A percentile compares a stretch with the other conserved stretches of the same genome.
Conservation (phyloP, 1,140 invertebrate genomes). For the Penaeus japonicus region DNA sequence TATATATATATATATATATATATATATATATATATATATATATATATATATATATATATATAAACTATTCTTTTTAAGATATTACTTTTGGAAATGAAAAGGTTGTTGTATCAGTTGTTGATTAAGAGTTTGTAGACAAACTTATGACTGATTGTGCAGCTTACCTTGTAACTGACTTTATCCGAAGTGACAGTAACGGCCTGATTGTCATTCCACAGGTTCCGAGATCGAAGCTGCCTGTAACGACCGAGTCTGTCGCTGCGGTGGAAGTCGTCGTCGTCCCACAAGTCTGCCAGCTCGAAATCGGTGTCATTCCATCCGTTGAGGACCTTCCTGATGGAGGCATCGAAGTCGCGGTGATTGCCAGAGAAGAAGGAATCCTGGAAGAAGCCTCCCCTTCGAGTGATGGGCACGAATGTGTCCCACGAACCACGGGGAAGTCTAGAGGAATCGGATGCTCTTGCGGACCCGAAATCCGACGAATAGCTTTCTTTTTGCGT, state of each 20-base stretch:
- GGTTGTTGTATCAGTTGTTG: too few relatives aligned
- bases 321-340: slow-evolving; percentile 6
- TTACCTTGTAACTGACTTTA: slow-evolving; percentile 30
- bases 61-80: too few relatives aligned
- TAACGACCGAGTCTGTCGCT: slow-evolving; percentile 30
- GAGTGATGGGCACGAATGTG: not conserved
- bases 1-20: too few relatives aligned
- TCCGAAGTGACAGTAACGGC: slow-evolving; percentile 36
- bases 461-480: too few relatives aligned
- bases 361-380: slow-evolving; percentile 32
- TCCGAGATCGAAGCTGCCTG: slow-evolving; percentile 11
- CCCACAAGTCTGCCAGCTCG: slow-evolving; percentile 11
- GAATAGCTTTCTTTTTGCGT: too few relatives aligned
- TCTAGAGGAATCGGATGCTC: too few relatives aligned
- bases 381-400: slow-evolving; percentile 29
- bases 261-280: not conserved
- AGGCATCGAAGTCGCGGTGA: slow-evolving; percentile 2
- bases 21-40: too few relatives aligned
- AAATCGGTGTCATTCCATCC: not conserved
- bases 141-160: too few relatives aligned
- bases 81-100: too few relatives aligned
- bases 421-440: too few relatives aligned
- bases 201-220: slow-evolving; percentile 34
- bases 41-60: too few relatives aligned
- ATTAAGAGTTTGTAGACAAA: too few relatives aligned